These are phyloP conservation scores for Macquaria australasica DNA, from an alignment of 2,113 vertebrate genomes.

Conservation along the genomic window DNA sequence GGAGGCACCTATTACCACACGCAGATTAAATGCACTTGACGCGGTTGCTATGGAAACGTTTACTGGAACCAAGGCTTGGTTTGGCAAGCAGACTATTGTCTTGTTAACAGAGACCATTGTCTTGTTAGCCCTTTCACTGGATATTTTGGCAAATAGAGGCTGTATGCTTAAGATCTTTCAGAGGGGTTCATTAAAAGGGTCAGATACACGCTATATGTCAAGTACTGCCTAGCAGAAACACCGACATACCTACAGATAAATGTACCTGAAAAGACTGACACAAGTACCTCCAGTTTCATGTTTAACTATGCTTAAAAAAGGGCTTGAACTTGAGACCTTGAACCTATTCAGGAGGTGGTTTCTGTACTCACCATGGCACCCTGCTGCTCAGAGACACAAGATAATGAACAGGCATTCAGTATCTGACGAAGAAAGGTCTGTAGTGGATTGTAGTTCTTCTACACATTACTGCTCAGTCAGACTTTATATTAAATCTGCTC, in stretches of 20 bases:
- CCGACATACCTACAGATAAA: neutral
- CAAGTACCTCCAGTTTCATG: neutral
- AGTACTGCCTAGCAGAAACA: neutral
- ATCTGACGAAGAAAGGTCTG: neutral
- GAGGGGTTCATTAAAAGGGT: neutral
- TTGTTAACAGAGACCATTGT: neutral
- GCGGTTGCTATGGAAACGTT: constrained; percentile 11
- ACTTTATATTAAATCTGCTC: no score
- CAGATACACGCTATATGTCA: neutral
- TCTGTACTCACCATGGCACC: constrained; percentile 1
- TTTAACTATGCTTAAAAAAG: neutral
- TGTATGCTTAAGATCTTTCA: neutral
- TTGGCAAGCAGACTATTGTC: neutral
- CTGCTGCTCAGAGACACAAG: constrained; percentile 10
- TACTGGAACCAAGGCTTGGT: neutral
- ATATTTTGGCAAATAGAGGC: neutral
- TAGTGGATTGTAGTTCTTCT: no score
- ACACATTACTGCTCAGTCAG: no score
- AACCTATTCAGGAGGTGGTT: constrained; percentile 10
- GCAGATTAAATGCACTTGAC: neutral
- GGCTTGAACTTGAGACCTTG: neutral
- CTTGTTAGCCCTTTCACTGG: neutral
- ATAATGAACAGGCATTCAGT: neutral
- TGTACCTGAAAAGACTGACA: neutral
- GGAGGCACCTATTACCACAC: neutral